Percentiles rank a stretch among this genome's conserved stretches.
Evolutionary conservation across 1,140 invertebrate genomes (phyloP).

Genomic region (Formica exsecta): DNA sequence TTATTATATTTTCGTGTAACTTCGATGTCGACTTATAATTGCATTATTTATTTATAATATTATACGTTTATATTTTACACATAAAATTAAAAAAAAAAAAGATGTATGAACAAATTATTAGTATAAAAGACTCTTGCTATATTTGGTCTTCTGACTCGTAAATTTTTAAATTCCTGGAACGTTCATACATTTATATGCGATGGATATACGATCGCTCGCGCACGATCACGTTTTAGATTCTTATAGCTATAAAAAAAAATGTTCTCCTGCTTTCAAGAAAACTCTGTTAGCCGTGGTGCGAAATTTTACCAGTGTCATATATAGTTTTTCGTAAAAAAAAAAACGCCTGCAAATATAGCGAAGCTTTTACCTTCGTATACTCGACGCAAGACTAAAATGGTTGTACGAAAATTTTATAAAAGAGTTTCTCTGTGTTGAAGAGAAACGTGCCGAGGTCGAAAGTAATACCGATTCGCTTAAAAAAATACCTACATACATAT

Average conservation of each 20-base stretch:
- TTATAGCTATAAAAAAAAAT: slow-evolving; percentile 1
- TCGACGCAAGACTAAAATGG: slow-evolving; percentile 10
- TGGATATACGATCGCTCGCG: background rate
- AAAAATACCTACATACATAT: background rate
- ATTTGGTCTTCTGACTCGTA: background rate
- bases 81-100: background rate
- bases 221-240: slow-evolving; percentile 2
- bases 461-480: slow-evolving; percentile 39
- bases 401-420: slow-evolving; percentile 46
- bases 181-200: background rate
- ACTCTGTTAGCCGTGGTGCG: background rate
- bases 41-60: background rate
- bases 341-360: background rate
- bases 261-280: background rate
- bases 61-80: background rate
- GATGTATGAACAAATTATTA: background rate
- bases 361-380: slow-evolving; percentile 16
- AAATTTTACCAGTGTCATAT: background rate
- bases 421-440: background rate
- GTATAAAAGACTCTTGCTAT: background rate
- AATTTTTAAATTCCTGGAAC: background rate
- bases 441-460: slow-evolving; percentile 34
- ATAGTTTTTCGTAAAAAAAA: background rate
- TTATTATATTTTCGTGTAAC: background rate
- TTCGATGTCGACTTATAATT: background rate